Percentiles rank a stretch among this genome's conserved stretches.
phyloP scores from a whole-genome alignment of 2,113 vertebrate genomes.

The Condylura cristata region DNA sequence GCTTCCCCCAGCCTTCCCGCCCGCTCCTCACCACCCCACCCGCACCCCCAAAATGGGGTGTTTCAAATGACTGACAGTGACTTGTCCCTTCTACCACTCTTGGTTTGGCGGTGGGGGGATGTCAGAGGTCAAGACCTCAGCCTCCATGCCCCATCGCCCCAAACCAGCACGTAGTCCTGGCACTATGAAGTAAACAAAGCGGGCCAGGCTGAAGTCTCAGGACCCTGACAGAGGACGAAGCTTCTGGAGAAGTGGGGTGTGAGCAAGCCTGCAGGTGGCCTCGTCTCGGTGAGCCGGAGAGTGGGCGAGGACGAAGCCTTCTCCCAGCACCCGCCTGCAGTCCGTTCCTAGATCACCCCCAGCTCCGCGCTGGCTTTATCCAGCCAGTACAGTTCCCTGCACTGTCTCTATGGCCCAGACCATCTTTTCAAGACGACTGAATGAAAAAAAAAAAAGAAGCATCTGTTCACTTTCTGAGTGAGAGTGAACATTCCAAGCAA shows the following conservation, averaged over 20 bases:
- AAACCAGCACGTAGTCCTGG: background rate
- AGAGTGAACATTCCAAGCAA: background rate
- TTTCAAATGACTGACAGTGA: background rate
- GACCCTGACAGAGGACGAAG: rapidly evolving
- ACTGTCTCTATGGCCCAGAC: background rate
- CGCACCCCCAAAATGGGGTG: too few relatives aligned
- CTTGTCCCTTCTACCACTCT: background rate
- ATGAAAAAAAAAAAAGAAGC: background rate
- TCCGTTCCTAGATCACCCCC: background rate
- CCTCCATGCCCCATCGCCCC: background rate
- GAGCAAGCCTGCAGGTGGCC: background rate
- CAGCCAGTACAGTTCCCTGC: background rate
- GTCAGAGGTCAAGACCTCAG: background rate
- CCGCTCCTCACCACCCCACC: background rate
- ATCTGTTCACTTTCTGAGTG: background rate
- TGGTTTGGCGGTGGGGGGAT: background rate
- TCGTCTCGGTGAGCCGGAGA: background rate
- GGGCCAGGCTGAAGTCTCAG: background rate
- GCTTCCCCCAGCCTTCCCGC: background rate
- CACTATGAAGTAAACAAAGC: background rate
- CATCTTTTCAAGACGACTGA: background rate
- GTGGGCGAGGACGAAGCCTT: background rate
- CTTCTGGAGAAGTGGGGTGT: background rate
- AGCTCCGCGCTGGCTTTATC: background rate
- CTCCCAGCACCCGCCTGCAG: background rate